Base-by-base conservation (phyloP, 2,888 invertebrate genomes). In the Stomorhina lunata region DNA sequence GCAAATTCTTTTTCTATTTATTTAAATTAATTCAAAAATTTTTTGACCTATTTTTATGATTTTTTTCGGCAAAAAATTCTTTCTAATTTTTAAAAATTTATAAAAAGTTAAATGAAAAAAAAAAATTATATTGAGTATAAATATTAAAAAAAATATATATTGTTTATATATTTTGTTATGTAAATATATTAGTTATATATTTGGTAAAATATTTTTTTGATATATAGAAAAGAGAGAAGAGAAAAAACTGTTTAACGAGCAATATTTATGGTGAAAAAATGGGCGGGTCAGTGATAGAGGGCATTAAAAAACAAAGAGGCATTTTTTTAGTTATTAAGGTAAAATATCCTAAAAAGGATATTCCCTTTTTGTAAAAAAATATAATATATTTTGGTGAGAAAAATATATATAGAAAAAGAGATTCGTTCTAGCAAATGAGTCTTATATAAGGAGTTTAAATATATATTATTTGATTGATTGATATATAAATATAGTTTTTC, bases 401-500 rank as follows among this genome's bases (percentile, higher is more conserved):
- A 61, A 34, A 65, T 63, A 65, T 53, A 61, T 32, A n/a, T n/a
- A n/a, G n/a, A n/a, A n/a, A n/a, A n/a, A 68, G 53, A 57, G 34
- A 59, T 63, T 55, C 20, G n/a, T 48, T 61, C 63, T 72, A 20
- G 45, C 80, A 73, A 57, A 69, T 73, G 55, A 59, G 66, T 69
- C 72, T 72, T 50, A 69, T 75, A 59, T 72, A 32, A 66, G 63
- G 50, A 22, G 32, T 57, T 43, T 79, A 83, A 63, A 80, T 50
- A 65, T 61, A 40, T 45, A 53, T 17, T 29, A n/a, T n/a, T n/a
- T n/a, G n/a, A n/a, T n/a, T n/a, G n/a, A n/a, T 65, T 68, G 57
- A 77, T 61, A 72, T 78, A n/a, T n/a, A n/a, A 84, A 71, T 61
- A 57, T 84, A 86, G 86, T 86, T 87, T 86, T 87, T 87, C 87